Evolutionary conservation across 2,113 vertebrate genomes (phyloP).

Genomic region (Thomomys bottae): DNA sequence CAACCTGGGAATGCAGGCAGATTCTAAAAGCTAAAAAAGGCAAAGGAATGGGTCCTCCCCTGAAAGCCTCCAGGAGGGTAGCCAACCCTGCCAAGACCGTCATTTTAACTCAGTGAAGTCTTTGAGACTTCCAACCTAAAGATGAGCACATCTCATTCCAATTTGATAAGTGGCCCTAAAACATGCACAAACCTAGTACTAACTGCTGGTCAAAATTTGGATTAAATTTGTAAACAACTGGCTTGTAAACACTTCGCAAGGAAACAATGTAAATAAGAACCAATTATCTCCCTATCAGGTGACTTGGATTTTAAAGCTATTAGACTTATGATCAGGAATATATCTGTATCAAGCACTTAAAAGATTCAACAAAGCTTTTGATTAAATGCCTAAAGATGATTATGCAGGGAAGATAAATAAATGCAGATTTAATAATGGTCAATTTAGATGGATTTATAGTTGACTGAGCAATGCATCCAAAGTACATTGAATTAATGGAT

Average conservation of each 20-base stretch:
- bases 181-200: neutral
- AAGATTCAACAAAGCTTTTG: neutral
- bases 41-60: neutral
- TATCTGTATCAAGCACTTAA: constrained; percentile 20
- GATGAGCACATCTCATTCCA: neutral
- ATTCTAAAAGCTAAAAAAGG: neutral
- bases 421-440: neutral
- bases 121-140: neutral
- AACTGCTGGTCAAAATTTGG: neutral
- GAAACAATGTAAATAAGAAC: neutral
- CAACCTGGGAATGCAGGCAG: neutral
- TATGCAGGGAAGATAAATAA: constrained; percentile 10
- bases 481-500: neutral
- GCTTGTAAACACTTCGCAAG: neutral
- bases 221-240: neutral
- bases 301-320: constrained; percentile 12
- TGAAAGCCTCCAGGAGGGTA: neutral
- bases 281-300: neutral
- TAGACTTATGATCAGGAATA: neutral
- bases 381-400: neutral
- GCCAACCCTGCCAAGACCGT: neutral
- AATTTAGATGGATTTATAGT: constrained; percentile 6
- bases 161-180: neutral
- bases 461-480: neutral
- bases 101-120: neutral